These are phyloP conservation scores for Myrmecophaga tridactyla DNA, from an alignment of 2,113 vertebrate genomes.

Conservation along the genomic window DNA sequence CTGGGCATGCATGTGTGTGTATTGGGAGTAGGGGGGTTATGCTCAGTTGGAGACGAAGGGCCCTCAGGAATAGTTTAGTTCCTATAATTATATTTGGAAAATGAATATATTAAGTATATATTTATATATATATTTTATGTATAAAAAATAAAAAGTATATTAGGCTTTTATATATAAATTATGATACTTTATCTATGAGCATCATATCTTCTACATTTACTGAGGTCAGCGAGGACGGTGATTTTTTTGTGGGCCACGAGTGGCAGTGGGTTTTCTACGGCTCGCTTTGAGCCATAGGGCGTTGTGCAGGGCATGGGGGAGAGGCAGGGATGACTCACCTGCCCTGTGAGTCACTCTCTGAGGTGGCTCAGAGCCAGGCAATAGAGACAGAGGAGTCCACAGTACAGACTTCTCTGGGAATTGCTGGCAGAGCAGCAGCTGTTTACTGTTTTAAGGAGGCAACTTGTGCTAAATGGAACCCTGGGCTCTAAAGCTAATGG, in stretches of 20 bases:
- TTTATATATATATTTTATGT: neutral
- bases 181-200: neutral
- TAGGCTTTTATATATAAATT: neutral
- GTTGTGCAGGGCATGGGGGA: neutral
- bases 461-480: neutral
- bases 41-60: neutral
- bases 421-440: neutral
- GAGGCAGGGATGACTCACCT: neutral
- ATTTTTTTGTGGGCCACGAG: neutral
- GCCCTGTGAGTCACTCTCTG: neutral
- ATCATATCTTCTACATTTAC: neutral
- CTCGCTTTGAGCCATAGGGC: neutral
- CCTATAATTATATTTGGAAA: slow-evolving; percentile 33
- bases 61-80: neutral
- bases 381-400: neutral
- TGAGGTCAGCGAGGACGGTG: neutral
- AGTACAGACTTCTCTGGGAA: neutral
- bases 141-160: no score
- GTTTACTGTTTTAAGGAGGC: slow-evolving; percentile 40
- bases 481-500: neutral
- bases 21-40: neutral
- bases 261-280: neutral
- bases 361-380: neutral
- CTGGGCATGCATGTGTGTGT: neutral
- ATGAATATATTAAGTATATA: neutral